Base-by-base conservation (phyloP, 2,888 invertebrate genomes). In the Acrobasis suavella region DNA sequence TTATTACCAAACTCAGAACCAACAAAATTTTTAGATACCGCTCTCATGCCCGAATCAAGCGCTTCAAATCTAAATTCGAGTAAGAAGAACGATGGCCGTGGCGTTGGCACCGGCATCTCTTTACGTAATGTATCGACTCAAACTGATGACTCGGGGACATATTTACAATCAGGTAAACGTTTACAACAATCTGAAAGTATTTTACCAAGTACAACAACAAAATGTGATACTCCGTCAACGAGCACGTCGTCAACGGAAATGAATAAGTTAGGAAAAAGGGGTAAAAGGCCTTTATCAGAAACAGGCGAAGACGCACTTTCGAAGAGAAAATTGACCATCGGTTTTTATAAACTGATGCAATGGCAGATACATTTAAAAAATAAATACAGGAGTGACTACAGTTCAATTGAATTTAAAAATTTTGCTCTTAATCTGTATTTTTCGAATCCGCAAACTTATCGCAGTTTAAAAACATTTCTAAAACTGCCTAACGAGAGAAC, bases 1-100 rank as follows among this genome's bases (percentile, higher is more conserved):
- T 37, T 62, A 38, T 17, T 55, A n/a, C 62, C 62, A 8, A 55
- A 62, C 16, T 49, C 62, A 14, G 1, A 39, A 50, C 62, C 62
- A 15, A 38, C 55, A 10, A 55, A 55, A 38, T 38, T n/a, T 10
- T 5, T 62, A 17, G 32, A 22, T 12, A 12, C 52, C 6, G 52
- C 6, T 16, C 52, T 2, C 14, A 17, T 12, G 52, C 17, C 32
- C 12, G 10, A 12, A 8, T 16, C 17, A n/a, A n/a, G n/a, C n/a
- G n/a, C n/a, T 22, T 10, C 14, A 14, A 14, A 17, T 22, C 14
- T 9, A 52, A 32, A 52, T 51, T 16, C 51, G 32, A 32, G 32
- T 15, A 10, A 51, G 22, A 42, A 42, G 2, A 46, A 46, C 12
- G 10, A 14, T 1, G 1, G 6, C 14, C 46, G 46, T 46, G 6